Evolutionary conservation across 2,888 invertebrate genomes (phyloP).

Genomic region (Nymphalis polychloros): DNA sequence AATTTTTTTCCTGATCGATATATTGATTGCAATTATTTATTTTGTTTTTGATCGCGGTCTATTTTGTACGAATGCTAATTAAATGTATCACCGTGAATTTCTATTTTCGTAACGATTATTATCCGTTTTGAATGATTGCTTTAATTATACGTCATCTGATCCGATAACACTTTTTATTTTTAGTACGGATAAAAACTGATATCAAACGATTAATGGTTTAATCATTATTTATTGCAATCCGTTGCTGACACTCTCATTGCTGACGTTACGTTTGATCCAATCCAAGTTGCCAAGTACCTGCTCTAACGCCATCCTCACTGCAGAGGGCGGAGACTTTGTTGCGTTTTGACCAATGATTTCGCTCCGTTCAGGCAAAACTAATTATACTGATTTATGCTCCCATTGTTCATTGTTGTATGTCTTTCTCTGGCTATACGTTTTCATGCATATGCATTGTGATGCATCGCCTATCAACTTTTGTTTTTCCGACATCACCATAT

Average conservation of each 20-base stretch:
- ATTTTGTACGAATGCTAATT: constrained; percentile 8
- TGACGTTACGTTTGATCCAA: constrained; percentile 71
- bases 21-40: constrained; percentile 6
- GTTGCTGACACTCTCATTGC: constrained; percentile 51
- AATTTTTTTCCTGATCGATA: background rate
- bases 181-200: constrained; percentile 3
- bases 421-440: constrained; percentile 68
- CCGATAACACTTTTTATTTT: background rate
- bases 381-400: constrained; percentile 97
- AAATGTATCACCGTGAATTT: constrained; percentile 20
- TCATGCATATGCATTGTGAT: constrained; percentile 56
- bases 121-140: constrained; percentile 1
- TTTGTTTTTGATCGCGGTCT: background rate
- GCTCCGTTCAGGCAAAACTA: constrained; percentile 86
- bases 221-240: constrained; percentile 1
- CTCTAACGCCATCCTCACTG: constrained; percentile 65
- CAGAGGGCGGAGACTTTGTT: constrained; percentile 81
- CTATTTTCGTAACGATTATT: constrained; percentile 13
- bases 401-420: constrained; percentile 93
- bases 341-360: constrained; percentile 85
- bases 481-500: constrained; percentile 41
- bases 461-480: constrained; percentile 47
- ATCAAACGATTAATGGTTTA: background rate
- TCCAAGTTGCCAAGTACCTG: constrained; percentile 63
- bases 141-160: constrained; percentile 13